A percentile compares a stretch with the other conserved stretches of the same genome.
Conservation (phyloP, 1,140 invertebrate genomes). For the Ruditapes philippinarum region DNA sequence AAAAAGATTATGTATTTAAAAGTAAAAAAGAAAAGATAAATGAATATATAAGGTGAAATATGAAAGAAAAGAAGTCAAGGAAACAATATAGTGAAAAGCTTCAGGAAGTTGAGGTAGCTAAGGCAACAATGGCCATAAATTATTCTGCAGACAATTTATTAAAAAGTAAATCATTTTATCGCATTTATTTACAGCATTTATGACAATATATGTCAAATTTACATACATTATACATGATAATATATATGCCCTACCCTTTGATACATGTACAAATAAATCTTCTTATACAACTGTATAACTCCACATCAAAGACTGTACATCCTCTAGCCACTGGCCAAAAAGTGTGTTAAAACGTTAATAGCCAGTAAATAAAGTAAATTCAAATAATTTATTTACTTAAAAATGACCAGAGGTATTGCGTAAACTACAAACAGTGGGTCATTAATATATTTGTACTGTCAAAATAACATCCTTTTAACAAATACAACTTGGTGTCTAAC, state of each 20-base stretch:
- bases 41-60: no score
- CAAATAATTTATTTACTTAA: constrained; percentile 44
- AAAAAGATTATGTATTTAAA: no score
- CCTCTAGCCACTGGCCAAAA: constrained; percentile 27
- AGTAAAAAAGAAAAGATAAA: no score
- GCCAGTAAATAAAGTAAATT: constrained; percentile 26
- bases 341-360: no score
- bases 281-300: constrained; percentile 1
- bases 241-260: background rate
- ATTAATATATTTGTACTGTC: constrained; percentile 1
- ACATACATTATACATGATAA: background rate
- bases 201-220: constrained; percentile 3
- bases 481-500: background rate
- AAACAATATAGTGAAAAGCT: no score
- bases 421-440: background rate
- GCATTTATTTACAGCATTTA: background rate
- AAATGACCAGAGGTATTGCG: constrained; percentile 27
- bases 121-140: no score
- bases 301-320: constrained; percentile 23
- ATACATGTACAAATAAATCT: constrained; percentile 25
- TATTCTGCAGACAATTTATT: no score
- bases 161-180: no score
- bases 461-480: constrained; percentile 3
- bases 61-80: no score
- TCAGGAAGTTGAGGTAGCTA: no score